Conservation (phyloP, 2,797 vertebrate species). For the Acrocephalus scirpaceus region DNA sequence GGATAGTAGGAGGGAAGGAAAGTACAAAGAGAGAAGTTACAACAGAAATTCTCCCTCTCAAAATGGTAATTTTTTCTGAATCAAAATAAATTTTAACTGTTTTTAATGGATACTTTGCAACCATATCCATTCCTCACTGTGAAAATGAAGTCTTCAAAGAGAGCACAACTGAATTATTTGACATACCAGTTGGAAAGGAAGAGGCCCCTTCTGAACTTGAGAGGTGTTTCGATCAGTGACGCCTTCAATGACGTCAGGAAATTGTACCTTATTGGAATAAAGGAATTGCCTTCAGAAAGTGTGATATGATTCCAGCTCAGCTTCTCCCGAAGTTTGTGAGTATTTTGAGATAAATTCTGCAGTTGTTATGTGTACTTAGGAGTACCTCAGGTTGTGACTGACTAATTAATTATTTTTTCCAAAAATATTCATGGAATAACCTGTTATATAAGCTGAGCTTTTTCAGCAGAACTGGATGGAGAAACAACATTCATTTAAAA, state of each 20-base stretch:
- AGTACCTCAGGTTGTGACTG: background rate
- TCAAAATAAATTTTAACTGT: background rate
- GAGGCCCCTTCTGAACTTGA: background rate
- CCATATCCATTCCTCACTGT: background rate
- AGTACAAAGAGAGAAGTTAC: background rate
- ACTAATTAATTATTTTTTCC: background rate
- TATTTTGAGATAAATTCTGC: background rate
- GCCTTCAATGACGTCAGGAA: background rate
- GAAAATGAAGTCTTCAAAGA: background rate
- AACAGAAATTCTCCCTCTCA: background rate
- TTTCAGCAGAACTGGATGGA: background rate
- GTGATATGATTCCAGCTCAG: background rate
- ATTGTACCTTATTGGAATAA: background rate
- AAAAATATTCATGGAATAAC: background rate
- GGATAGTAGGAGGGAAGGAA: background rate
- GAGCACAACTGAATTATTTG: background rate
- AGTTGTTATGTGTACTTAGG: background rate
- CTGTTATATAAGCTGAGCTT: background rate
- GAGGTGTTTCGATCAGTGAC: background rate
- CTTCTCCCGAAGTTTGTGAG: background rate
- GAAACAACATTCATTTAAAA: background rate
- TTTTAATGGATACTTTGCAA: background rate
- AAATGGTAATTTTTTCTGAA: background rate
- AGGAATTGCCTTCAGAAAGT: background rate
- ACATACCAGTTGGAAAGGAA: background rate